Evolutionary conservation across 1,140 invertebrate genomes (phyloP).

Genomic region (Cecropterus lyciades): DNA sequence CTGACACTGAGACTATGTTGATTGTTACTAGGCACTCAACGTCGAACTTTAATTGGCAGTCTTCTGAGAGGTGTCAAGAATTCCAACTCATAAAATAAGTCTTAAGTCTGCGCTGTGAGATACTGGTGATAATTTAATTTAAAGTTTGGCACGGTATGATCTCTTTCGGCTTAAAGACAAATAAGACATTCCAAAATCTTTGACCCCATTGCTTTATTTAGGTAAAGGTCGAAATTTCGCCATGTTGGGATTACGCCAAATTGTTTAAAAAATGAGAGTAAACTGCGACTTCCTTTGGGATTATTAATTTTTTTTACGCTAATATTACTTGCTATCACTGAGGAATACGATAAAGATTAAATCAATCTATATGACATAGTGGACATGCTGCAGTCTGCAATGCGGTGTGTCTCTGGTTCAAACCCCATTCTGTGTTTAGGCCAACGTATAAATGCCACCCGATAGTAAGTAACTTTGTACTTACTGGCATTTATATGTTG

Average conservation of each 20-base stretch:
- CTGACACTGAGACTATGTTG: not conserved
- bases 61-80: not conserved
- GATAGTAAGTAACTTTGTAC: no score
- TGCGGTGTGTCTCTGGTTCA: no score
- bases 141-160: slow-evolving; percentile 18
- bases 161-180: slow-evolving; percentile 15
- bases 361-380: no score
- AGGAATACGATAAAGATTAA: no score
- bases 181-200: slow-evolving; percentile 22
- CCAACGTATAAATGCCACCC: no score
- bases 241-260: slow-evolving; percentile 24
- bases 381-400: no score
- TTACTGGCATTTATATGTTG: no score
- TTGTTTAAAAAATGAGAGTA: slow-evolving; percentile 1
- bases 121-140: slow-evolving; percentile 16
- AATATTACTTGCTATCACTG: slow-evolving; percentile 12
- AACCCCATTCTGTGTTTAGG: no score
- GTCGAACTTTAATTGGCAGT: slow-evolving; percentile 6
- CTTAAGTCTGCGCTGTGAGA: not conserved
- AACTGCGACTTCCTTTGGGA: not conserved
- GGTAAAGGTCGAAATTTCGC: slow-evolving; percentile 8
- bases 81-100: slow-evolving; percentile 9
- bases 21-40: not conserved
- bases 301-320: slow-evolving; percentile 20
- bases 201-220: slow-evolving; percentile 21